phyloP scores from a whole-genome alignment of 2,113 vertebrate genomes.

The Rhagologus leucostigma region DNA sequence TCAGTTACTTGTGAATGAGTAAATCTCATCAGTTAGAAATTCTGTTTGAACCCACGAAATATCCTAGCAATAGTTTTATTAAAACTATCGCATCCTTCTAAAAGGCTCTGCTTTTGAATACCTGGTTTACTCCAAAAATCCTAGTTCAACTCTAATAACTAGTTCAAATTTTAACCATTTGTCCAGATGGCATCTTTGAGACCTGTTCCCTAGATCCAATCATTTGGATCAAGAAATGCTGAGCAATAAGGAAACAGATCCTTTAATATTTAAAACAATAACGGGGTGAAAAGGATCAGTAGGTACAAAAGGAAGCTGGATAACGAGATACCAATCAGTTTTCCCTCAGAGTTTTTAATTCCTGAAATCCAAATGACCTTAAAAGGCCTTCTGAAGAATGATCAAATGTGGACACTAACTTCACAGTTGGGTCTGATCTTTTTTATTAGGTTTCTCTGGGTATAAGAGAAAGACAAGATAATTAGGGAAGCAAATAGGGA shows the following conservation, averaged over 20 bases:
- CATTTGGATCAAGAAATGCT: background rate
- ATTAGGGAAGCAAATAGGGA: background rate
- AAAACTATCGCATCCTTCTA: background rate
- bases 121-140: background rate
- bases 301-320: background rate
- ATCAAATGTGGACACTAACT: background rate
- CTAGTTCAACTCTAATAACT: background rate
- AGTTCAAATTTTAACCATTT: background rate
- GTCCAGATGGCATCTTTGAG: background rate
- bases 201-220: background rate
- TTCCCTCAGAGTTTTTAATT: background rate
- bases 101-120: background rate
- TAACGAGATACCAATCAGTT: background rate
- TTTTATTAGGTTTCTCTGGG: background rate
- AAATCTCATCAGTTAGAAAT: background rate
- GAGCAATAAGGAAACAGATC: background rate
- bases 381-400: background rate
- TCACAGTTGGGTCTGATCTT: background rate
- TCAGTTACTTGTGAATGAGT: background rate
- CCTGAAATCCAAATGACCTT: background rate
- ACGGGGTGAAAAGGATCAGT: background rate
- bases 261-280: background rate
- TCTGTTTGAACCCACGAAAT: background rate
- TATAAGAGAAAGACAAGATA: background rate
- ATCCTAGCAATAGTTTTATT: background rate